Conservation (phyloP, 1,140 invertebrate genomes). For the Sycophila sp. region DNA sequence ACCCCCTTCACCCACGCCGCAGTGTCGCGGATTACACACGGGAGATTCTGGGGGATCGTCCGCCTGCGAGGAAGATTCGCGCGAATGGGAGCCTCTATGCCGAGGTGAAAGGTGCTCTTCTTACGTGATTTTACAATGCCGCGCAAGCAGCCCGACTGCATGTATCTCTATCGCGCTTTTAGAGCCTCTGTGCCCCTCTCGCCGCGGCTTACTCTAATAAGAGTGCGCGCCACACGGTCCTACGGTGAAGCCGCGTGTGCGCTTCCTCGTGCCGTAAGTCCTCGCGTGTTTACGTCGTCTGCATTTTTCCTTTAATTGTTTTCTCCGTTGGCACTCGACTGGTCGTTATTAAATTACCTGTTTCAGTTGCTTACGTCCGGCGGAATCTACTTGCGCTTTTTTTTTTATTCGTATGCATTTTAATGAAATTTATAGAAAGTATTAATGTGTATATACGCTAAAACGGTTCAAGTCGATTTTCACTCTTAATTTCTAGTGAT, state of each 20-base stretch:
- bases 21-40: slow-evolving; percentile 8
- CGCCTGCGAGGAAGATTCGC: slow-evolving; percentile 22
- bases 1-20: slow-evolving; percentile 9
- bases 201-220: background rate
- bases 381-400: too few relatives aligned
- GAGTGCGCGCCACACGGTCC: background rate
- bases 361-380: too few relatives aligned
- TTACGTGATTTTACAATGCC: slow-evolving; percentile 60
- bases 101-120: slow-evolving; percentile 59
- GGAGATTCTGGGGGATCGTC: background rate
- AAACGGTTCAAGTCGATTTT: too few relatives aligned
- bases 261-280: background rate
- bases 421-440: too few relatives aligned
- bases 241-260: background rate
- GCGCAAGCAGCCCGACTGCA: slow-evolving; percentile 5
- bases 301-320: too few relatives aligned
- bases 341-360: too few relatives aligned
- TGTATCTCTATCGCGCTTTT: too few relatives aligned
- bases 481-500: too few relatives aligned
- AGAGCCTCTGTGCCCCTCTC: slow-evolving; percentile 5
- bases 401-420: too few relatives aligned
- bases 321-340: too few relatives aligned
- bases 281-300: too few relatives aligned
- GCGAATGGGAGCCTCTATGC: background rate
- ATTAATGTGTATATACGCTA: too few relatives aligned